These are phyloP conservation scores for Galbula dea DNA, from an alignment of 2,113 vertebrate genomes.

Conservation along the genomic window DNA sequence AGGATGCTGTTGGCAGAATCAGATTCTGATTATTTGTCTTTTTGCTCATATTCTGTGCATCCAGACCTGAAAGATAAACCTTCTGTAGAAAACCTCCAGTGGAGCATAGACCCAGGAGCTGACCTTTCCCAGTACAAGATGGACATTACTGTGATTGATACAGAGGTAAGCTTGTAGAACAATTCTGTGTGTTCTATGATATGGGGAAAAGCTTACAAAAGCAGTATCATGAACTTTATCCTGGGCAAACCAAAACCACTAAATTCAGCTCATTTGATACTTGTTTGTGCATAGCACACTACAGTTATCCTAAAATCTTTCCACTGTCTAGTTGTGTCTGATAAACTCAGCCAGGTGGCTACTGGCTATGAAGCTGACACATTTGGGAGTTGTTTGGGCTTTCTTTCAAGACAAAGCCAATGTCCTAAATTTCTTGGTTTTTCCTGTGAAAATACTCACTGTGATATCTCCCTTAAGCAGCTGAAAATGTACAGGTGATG, in stretches of 20 bases:
- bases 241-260: background rate
- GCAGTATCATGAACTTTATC: background rate
- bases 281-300: background rate
- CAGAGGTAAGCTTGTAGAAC: conserved; percentile 70
- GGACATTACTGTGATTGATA: conserved; percentile 72
- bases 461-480: background rate
- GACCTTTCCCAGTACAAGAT: conserved; percentile 84
- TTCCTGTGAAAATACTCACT: background rate
- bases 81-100: conserved; percentile 79
- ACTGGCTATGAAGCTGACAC: background rate
- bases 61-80: conserved; percentile 51
- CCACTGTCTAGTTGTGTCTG: background rate
- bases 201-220: background rate
- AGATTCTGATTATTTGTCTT: background rate
- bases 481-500: background rate
- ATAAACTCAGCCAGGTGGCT: background rate
- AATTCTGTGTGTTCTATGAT: background rate
- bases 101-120: conserved; percentile 90
- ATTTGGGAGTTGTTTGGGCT: background rate
- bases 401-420: background rate
- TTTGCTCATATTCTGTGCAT: background rate
- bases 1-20: background rate
- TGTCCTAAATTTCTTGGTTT: background rate
- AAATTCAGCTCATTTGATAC: background rate
- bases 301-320: background rate